phyloP scores from a whole-genome alignment of 2,113 vertebrate genomes.

The Amphiprion percula region DNA sequence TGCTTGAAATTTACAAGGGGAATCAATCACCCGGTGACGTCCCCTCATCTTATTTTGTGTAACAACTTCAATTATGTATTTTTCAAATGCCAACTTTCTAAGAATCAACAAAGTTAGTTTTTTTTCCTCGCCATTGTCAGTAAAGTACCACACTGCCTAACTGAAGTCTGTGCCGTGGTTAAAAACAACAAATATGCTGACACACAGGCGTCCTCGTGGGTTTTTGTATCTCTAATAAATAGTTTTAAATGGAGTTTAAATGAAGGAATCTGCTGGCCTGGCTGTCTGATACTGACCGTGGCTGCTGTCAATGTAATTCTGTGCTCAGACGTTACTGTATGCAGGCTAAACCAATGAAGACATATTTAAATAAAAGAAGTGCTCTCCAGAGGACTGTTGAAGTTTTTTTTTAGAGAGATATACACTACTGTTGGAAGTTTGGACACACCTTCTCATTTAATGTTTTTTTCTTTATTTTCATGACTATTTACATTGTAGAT shows the following conservation, averaged over 20 bases:
- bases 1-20: constrained; percentile 64
- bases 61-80: constrained; percentile 72
- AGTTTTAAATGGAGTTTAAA: constrained; percentile 76
- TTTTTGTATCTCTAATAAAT: constrained; percentile 73
- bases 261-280: constrained; percentile 53
- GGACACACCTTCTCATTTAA: not conserved
- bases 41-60: constrained; percentile 60
- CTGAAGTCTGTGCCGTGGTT: constrained; percentile 51
- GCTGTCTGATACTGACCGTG: constrained; percentile 64
- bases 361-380: constrained; percentile 80
- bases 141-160: constrained; percentile 60
- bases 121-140: constrained; percentile 49
- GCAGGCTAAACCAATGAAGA: constrained; percentile 78
- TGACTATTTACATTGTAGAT: no score
- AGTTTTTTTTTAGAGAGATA: not conserved
- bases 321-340: constrained; percentile 32
- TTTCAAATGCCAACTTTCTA: constrained; percentile 75
- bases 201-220: constrained; percentile 46
- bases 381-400: constrained; percentile 67
- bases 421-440: no score
- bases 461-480: no score
- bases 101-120: constrained; percentile 45
- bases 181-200: constrained; percentile 10
- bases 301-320: constrained; percentile 48
- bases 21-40: constrained; percentile 45